Conservation (phyloP, 2,113 vertebrate species). For the Callipepla squamata region DNA sequence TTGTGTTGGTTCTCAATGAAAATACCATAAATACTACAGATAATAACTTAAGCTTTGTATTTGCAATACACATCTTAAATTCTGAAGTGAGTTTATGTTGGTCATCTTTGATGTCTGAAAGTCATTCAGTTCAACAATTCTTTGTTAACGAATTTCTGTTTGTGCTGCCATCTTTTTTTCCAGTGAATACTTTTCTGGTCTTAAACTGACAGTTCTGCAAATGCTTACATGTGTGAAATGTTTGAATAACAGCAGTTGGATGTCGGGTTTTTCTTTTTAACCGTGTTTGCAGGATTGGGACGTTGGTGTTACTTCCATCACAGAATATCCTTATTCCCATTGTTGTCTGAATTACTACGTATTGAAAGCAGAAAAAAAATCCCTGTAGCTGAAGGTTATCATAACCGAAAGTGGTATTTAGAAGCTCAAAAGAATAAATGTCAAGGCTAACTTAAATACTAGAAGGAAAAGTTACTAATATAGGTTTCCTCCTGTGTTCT, state of each 20-base stretch:
- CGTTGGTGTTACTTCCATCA: constrained; percentile 58
- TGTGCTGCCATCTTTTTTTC: constrained; percentile 16
- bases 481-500: constrained; percentile 76
- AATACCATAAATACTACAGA: background rate
- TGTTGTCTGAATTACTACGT: constrained; percentile 57
- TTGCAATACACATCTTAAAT: background rate
- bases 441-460: constrained; percentile 64
- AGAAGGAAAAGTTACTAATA: constrained; percentile 73
- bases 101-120: constrained; percentile 42
- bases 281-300: constrained; percentile 49
- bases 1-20: background rate
- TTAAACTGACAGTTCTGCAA: constrained; percentile 23
- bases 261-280: constrained; percentile 37
- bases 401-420: constrained; percentile 33
- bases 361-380: constrained; percentile 35
- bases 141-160: constrained; percentile 33
- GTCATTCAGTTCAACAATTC: background rate
- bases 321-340: constrained; percentile 3
- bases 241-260: constrained; percentile 2
- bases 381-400: constrained; percentile 48
- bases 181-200: background rate
- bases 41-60: background rate
- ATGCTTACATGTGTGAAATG: constrained; percentile 7
- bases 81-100: background rate
- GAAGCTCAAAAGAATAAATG: constrained; percentile 63